Base-by-base conservation (phyloP, 1,140 invertebrate species). In the Sinonovacula constricta region DNA sequence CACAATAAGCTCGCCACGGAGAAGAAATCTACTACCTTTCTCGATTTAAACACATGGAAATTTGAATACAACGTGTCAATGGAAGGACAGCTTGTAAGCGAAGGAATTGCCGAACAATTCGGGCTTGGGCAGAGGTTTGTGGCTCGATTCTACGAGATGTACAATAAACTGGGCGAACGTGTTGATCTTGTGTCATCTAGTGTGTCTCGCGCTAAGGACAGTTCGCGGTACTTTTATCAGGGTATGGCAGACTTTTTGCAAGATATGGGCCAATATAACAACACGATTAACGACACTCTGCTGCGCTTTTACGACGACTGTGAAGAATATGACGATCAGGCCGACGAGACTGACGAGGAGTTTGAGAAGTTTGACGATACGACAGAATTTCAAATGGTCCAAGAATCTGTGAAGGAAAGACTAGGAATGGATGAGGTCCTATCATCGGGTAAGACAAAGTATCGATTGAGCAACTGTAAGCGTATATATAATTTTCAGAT, bases 301-400 rank as follows among this genome's bases (percentile, higher is more conserved):
- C 49, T 69, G 53, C 1, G 67, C 14, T 69, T 69, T 57, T 69
- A 69, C 26, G 67, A 69, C 22, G 67, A 33, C 5, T 69, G 67
- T 57, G 49, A 54, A 24, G 53, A 69, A 18, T 69, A 69, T 57
- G 67, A 69, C 14, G n/a, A n/a, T n/a, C n/a, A n/a, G n/a, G n/a
- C n/a, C n/a, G n/a, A n/a, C n/a, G n/a, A n/a, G n/a, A n/a, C n/a
- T n/a, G n/a, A n/a, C n/a, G n/a, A n/a, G n/a, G n/a, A n/a, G n/a
- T n/a, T n/a, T n/a, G n/a, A n/a, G n/a, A n/a, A n/a, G n/a, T n/a
- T n/a, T n/a, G n/a, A n/a, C n/a, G n/a, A n/a, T n/a, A n/a, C n/a
- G n/a, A n/a, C n/a, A n/a, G n/a, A n/a, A n/a, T n/a, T n/a, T n/a
- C n/a, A n/a, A n/a, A n/a, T n/a, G n/a, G n/a, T n/a, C n/a, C n/a